A percentile compares a stretch with the other conserved stretches of the same genome.
Evolutionary conservation across 2,797 vertebrate species (phyloP).

Genomic region (Danio albolineatus): DNA sequence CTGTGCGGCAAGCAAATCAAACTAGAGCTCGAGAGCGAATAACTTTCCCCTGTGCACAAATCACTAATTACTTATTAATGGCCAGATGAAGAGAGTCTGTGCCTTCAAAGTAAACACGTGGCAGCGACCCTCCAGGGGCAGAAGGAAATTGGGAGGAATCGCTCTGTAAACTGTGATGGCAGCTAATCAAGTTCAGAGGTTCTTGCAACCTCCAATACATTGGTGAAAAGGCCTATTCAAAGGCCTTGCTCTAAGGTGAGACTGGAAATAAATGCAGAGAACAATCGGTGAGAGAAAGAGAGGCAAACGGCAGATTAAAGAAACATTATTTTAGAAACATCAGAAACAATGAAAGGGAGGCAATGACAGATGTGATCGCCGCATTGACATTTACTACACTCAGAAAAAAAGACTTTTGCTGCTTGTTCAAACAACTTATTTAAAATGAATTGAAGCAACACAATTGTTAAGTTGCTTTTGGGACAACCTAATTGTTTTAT

Average conservation of each 20-base stretch:
- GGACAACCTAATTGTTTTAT: too few species aligned
- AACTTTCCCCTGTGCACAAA: conserved; percentile 63
- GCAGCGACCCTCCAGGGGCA: conserved; percentile 55
- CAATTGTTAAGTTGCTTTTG: too few species aligned
- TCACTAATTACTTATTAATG: conserved; percentile 78
- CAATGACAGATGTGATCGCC: not conserved
- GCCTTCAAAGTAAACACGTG: conserved; percentile 72
- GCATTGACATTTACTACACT: not conserved
- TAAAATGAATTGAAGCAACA: too few species aligned
- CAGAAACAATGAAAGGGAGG: not conserved
- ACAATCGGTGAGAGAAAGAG: conserved; percentile 38
- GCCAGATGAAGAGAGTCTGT: conserved; percentile 66
- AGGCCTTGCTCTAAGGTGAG: conserved; percentile 29
- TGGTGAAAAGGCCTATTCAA: conserved; percentile 27
- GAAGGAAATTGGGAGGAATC: conserved; percentile 38
- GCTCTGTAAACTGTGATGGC: conserved; percentile 53
- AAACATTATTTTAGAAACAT: conserved; percentile 22
- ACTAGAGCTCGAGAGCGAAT: conserved; percentile 57
- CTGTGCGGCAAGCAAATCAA: conserved; percentile 59
- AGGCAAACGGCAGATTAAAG: not conserved
- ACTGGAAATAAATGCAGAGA: conserved; percentile 47
- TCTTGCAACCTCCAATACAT: conserved; percentile 44
- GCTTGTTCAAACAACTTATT: too few species aligned
- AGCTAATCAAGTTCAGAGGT: conserved; percentile 52
- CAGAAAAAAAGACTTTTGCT: too few species aligned